Evolutionary conservation across 64 coral and sea anemone species (phyloP).

Genomic region (Pocillopora damicornis): DNA sequence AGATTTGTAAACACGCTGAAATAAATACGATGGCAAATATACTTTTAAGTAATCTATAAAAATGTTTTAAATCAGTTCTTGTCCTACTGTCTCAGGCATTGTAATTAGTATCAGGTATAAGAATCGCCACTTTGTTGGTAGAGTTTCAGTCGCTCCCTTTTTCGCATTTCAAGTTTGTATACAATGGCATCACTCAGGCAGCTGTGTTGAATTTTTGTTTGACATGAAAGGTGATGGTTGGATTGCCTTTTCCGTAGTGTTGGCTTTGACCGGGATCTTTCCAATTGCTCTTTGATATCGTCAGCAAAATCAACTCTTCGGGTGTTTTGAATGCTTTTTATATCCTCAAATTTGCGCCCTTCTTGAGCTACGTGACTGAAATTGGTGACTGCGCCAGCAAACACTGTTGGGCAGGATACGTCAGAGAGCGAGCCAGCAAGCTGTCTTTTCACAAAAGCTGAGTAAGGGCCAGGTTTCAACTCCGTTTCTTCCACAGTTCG

Average conservation of each 20-base stretch:
- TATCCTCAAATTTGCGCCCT: neutral
- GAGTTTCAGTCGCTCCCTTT: neutral
- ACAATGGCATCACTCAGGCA: neutral
- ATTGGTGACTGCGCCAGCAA: too few relatives aligned
- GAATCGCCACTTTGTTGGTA: neutral
- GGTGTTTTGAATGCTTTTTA: neutral
- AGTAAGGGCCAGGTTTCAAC: neutral
- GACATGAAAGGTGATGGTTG: neutral
- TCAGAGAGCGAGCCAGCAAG: neutral
- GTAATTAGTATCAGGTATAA: too few relatives aligned
- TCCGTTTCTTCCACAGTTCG: neutral
- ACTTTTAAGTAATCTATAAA: too few relatives aligned
- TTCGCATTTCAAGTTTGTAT: slow-evolving; percentile 24
- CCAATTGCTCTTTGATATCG: neutral
- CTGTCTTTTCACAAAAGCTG: neutral
- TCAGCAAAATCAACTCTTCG: neutral
- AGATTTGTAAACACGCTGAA: too few relatives aligned
- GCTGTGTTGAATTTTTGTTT: neutral
- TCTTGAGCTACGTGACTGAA: neutral
- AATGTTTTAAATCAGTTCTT: too few relatives aligned
- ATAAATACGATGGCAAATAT: too few relatives aligned
- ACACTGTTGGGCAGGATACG: too few relatives aligned
- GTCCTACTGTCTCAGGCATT: too few relatives aligned
- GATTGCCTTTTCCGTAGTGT: neutral
- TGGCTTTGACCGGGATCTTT: neutral